phyloP scores from a whole-genome alignment of 2,797 vertebrate species.

The Galagoides demidoff region DNA sequence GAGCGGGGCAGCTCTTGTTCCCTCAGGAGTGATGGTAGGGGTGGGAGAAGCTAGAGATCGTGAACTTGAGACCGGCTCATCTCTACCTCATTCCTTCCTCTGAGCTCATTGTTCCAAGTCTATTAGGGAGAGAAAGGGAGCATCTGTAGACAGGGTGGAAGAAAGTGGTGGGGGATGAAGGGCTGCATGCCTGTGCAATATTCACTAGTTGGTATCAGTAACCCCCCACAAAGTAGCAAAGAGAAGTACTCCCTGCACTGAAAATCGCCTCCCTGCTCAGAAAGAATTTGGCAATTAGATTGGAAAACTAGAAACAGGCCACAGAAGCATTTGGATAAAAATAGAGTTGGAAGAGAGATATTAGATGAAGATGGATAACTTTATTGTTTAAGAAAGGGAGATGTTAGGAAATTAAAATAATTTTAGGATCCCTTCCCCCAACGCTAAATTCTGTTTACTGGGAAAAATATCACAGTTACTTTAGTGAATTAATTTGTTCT shows the following conservation, averaged over 20 bases:
- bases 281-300: neutral
- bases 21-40: neutral
- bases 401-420: neutral
- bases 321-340: neutral
- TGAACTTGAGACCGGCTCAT: too few relatives aligned
- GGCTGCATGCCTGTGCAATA: neutral
- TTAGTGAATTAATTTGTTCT: neutral
- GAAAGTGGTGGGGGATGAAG: neutral
- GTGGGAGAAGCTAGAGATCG: neutral
- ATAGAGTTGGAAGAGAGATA: neutral
- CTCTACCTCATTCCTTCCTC: neutral
- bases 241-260: neutral
- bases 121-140: neutral
- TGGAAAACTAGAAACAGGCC: neutral
- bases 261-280: neutral
- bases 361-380: neutral
- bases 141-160: accelerated
- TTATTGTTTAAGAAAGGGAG: neutral
- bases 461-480: neutral
- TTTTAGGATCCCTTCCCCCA: neutral
- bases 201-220: neutral
- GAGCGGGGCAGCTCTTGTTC: neutral
- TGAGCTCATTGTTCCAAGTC: neutral
- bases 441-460: neutral
- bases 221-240: too few relatives aligned